phyloP scores from a whole-genome alignment of 2,113 vertebrate species.

The Taxidea taxus region DNA sequence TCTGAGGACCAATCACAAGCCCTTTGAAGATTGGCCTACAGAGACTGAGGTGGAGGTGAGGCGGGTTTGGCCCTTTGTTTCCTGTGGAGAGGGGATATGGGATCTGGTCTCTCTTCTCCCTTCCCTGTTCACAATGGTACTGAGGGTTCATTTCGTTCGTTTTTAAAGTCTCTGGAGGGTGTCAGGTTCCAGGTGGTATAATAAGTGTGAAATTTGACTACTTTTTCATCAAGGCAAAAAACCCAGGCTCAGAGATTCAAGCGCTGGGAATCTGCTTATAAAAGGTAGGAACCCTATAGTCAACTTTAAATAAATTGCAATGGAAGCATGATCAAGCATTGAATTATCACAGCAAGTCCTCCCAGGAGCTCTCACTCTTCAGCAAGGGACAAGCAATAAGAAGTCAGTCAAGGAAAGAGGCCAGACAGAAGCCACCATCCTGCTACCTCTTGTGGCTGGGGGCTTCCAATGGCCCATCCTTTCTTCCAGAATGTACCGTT shows the following conservation, averaged over 20 bases:
- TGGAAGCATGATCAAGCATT: conserved; percentile 75
- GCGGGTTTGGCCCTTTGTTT: background rate
- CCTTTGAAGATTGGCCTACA: conserved; percentile 27
- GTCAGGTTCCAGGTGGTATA: conserved; percentile 64
- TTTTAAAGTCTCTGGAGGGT: conserved; percentile 59
- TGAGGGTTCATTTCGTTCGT: conserved; percentile 57
- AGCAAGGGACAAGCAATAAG: conserved; percentile 72
- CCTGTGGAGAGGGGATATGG: background rate
- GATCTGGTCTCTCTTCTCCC: background rate
- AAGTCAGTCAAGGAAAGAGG: conserved; percentile 62
- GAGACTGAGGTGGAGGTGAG: background rate
- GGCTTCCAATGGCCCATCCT: background rate
- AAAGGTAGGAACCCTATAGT: conserved; percentile 59
- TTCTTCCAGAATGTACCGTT: background rate
- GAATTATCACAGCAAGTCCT: conserved; percentile 74
- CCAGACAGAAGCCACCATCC: conserved; percentile 48
- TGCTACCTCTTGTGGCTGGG: background rate
- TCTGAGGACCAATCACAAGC: background rate
- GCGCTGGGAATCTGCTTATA: conserved; percentile 56
- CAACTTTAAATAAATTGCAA: conserved; percentile 78
- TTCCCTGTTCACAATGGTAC: conserved; percentile 36
- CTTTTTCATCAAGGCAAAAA: conserved; percentile 63
- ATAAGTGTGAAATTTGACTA: conserved; percentile 76
- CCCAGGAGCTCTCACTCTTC: conserved; percentile 73
- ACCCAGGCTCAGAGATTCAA: conserved; percentile 52